phyloP scores from a whole-genome alignment of 2,888 invertebrate species.

The Pasiphila rectangulata region DNA sequence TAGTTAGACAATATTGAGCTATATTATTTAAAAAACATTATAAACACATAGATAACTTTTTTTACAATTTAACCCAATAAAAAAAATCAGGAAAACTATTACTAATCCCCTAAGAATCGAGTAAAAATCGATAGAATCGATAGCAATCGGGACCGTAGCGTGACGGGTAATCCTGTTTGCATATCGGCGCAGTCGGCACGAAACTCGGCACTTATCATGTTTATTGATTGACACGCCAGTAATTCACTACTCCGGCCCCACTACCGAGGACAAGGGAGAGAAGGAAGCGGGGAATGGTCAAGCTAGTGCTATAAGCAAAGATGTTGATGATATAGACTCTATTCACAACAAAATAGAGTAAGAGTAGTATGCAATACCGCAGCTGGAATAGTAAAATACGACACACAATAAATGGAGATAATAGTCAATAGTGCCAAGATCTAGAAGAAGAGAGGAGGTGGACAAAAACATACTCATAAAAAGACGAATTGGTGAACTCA shows the following conservation, averaged over 20 bases:
- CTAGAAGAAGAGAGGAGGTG: background rate
- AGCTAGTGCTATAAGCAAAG: background rate
- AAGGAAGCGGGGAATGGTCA: conserved; percentile 36
- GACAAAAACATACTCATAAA: too few species aligned
- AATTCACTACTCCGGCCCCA: conserved; percentile 65
- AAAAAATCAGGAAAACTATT: background rate
- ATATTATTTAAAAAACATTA: too few species aligned
- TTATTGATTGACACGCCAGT: conserved; percentile 80
- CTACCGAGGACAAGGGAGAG: conserved; percentile 40
- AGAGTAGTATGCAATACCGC: too few species aligned
- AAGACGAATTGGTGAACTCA: background rate
- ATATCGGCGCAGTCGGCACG: conserved; percentile 68
- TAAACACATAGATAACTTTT: too few species aligned
- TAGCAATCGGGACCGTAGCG: conserved; percentile 53
- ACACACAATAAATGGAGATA: too few species aligned
- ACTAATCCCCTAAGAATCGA: background rate
- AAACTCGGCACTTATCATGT: conserved; percentile 78
- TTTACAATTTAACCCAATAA: too few species aligned
- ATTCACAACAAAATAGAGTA: too few species aligned
- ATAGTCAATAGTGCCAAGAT: background rate
- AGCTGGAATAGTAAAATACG: too few species aligned
- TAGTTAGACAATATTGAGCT: too few species aligned
- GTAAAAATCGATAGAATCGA: conserved; percentile 42
- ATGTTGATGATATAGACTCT: too few species aligned
- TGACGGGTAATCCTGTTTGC: conserved; percentile 74